These are phyloP conservation scores for Lacerta viridis DNA, from an alignment of 2,797 vertebrate genomes.

Conservation along the genomic window DNA sequence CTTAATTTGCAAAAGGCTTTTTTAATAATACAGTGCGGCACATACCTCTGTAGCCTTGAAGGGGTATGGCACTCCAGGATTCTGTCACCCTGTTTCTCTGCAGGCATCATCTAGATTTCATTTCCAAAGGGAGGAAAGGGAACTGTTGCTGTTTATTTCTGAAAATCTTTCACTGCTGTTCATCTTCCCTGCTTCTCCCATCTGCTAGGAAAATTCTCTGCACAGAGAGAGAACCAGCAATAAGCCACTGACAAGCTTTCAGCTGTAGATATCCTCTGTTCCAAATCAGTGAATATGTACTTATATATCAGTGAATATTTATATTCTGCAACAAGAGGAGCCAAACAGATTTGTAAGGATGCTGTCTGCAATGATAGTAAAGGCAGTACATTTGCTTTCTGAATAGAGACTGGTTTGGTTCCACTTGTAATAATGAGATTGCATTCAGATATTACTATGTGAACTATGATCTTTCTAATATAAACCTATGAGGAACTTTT, in stretches of 20 bases:
- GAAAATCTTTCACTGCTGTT: neutral
- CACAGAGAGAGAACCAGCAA: neutral
- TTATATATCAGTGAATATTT: constrained; percentile 1
- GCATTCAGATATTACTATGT: neutral
- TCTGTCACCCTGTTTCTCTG: neutral
- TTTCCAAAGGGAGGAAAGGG: neutral
- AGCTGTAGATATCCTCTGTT: neutral
- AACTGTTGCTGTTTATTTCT: neutral
- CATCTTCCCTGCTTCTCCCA: neutral
- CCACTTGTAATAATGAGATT: neutral
- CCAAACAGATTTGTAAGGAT: neutral
- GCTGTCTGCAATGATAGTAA: neutral
- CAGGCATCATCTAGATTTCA: neutral
- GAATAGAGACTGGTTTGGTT: neutral
- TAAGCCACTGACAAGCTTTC: neutral
- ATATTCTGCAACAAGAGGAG: neutral
- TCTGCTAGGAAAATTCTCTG: neutral
- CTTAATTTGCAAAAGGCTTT: too few relatives aligned
- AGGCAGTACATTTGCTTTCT: accelerated
- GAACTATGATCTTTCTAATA: neutral
- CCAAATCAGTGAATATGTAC: neutral
- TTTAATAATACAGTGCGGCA: neutral
- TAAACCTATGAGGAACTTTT: neutral
- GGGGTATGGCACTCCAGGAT: neutral
- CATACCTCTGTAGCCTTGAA: neutral